phyloP scores from a whole-genome alignment of 2,888 invertebrate species.

The Iphiclides podalirius region DNA sequence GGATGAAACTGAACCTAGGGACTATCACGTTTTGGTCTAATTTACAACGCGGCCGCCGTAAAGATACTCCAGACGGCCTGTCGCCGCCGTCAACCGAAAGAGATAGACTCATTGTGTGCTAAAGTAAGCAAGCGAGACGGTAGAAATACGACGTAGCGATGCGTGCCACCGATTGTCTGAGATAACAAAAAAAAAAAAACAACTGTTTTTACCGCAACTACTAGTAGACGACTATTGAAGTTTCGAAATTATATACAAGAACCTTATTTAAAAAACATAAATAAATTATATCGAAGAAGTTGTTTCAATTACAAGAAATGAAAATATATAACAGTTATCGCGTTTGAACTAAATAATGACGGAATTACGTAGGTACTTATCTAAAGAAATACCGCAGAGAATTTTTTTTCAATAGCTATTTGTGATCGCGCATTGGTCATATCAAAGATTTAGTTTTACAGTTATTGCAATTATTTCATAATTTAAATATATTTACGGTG shows the following conservation, averaged over 20 bases:
- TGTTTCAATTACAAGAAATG: too few species aligned
- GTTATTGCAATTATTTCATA: too few species aligned
- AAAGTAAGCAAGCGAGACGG: slow-evolving; percentile 52
- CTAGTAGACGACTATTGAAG: neutral
- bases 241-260: neutral
- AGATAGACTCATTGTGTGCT: slow-evolving; percentile 49
- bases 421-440: too few species aligned
- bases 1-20: slow-evolving; percentile 67
- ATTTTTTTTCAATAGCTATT: too few species aligned
- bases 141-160: slow-evolving; percentile 34
- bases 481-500: too few species aligned
- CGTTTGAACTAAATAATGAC: neutral
- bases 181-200: slow-evolving; percentile 6
- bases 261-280: too few species aligned
- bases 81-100: slow-evolving; percentile 67
- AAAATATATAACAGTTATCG: too few species aligned
- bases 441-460: too few species aligned
- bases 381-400: too few species aligned
- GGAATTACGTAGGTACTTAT: too few species aligned
- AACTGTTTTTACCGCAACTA: neutral
- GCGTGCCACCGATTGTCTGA: slow-evolving; percentile 16
- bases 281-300: too few species aligned
- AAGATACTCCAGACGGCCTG: slow-evolving; percentile 75
- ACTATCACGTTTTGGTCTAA: slow-evolving; percentile 68
- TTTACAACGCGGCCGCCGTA: slow-evolving; percentile 62